These are phyloP conservation scores for Xenus cinereus DNA, from an alignment of 2,113 vertebrate species.

Conservation along the genomic window DNA sequence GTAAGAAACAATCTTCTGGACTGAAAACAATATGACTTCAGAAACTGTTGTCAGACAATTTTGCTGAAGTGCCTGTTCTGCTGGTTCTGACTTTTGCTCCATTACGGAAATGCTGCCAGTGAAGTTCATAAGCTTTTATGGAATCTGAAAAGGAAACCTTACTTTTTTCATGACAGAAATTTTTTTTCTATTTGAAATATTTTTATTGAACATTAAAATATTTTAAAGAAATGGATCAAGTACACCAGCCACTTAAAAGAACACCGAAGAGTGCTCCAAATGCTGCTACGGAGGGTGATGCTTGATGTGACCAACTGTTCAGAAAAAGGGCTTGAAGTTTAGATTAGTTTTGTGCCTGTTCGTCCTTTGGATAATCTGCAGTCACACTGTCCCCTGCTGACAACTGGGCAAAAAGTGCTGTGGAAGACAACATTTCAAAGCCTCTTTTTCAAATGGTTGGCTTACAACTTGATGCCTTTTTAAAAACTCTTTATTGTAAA, in stretches of 20 bases:
- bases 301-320: conserved; percentile 68
- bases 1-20: conserved; percentile 77
- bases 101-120: conserved; percentile 32
- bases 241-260: conserved; percentile 82
- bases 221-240: conserved; percentile 69
- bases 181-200: conserved; percentile 50
- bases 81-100: conserved; percentile 19
- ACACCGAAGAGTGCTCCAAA: conserved; percentile 79
- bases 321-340: conserved; percentile 56
- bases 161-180: conserved; percentile 9
- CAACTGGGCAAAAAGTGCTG: not conserved
- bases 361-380: not conserved
- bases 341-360: not conserved
- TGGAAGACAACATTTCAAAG: conserved; percentile 20
- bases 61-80: conserved; percentile 59
- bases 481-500: conserved; percentile 73
- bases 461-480: conserved; percentile 75
- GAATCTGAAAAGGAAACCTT: conserved; percentile 36
- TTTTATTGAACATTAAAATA: conserved; percentile 70
- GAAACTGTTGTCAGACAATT: conserved; percentile 5
- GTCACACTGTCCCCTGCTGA: not conserved
- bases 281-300: conserved; percentile 92
- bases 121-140: conserved; percentile 49
- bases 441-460: conserved; percentile 63
- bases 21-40: conserved; percentile 42